These are phyloP conservation scores for Characodon lateralis DNA, from an alignment of 2,797 vertebrate genomes.

Conservation along the genomic window DNA sequence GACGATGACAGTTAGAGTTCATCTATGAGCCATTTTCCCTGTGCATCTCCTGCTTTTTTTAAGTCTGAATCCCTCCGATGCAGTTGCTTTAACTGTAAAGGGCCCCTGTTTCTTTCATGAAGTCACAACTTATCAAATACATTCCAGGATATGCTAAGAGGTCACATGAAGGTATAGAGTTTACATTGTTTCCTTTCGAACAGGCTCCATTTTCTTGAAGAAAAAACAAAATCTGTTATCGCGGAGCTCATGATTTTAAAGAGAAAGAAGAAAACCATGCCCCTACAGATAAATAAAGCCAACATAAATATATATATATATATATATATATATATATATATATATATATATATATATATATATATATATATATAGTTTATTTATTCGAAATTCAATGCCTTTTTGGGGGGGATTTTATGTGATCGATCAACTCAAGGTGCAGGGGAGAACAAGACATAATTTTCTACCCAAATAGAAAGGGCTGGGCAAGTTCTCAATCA, in stretches of 20 bases:
- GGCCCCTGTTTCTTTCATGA: conserved; percentile 22
- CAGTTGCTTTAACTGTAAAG: conserved; percentile 37
- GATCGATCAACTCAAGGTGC: neutral
- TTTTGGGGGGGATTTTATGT: no score
- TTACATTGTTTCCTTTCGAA: conserved; percentile 41
- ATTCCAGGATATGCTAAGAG: conserved; percentile 54
- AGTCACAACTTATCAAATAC: conserved; percentile 61
- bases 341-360: no score
- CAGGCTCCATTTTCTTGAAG: conserved; percentile 18
- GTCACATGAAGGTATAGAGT: conserved; percentile 52
- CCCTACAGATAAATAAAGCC: no score
- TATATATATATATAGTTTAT: no score
- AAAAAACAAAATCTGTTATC: conserved; percentile 10
- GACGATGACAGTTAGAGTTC: conserved; percentile 27
- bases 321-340: no score
- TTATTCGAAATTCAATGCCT: neutral
- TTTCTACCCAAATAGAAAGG: no score
- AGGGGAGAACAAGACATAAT: neutral
- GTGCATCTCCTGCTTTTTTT: conserved; percentile 3
- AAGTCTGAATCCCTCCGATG: conserved; percentile 34
- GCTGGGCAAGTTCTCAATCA: no score
- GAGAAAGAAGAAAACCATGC: no score
- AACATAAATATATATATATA: no score
- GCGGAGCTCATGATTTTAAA: neutral
- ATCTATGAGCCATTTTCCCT: conserved; percentile 32